Percentiles rank a stretch among this genome's conserved stretches.
Evolutionary conservation across 2,113 vertebrate genomes (phyloP).

Genomic region (Prionailurus viverrinus): DNA sequence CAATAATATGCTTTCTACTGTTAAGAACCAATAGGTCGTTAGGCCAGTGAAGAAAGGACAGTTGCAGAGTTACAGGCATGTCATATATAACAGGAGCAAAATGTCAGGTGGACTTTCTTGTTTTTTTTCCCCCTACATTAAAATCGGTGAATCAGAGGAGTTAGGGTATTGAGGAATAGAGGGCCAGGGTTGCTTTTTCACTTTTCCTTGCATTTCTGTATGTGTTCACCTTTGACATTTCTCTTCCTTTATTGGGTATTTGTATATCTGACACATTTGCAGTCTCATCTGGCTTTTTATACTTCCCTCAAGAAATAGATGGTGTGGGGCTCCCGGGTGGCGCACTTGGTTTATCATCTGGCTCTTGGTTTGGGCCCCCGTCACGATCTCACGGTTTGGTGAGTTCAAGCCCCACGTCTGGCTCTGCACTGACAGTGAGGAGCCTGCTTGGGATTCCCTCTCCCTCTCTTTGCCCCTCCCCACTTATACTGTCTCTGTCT

Average conservation of each 20-base stretch:
- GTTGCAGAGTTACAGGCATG: neutral
- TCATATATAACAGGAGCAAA: neutral
- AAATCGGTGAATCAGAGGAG: neutral
- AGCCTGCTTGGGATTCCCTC: too few species aligned
- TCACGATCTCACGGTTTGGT: too few species aligned
- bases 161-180: neutral
- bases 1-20: neutral
- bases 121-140: neutral
- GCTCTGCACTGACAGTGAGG: too few species aligned
- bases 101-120: neutral
- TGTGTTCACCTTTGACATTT: neutral
- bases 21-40: neutral
- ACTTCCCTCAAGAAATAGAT: neutral
- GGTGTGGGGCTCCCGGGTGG: neutral
- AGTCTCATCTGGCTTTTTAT: slow-evolving; percentile 8
- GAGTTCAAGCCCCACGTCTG: too few species aligned
- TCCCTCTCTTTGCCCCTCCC: too few species aligned
- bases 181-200: neutral
- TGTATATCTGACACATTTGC: neutral
- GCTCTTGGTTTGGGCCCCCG: too few species aligned
- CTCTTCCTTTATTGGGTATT: neutral
- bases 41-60: neutral
- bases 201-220: neutral
- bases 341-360: too few species aligned
- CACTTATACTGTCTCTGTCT: too few species aligned